Evolutionary conservation across 2,113 vertebrate genomes (phyloP).

Genomic region (Balaeniceps rex): DNA sequence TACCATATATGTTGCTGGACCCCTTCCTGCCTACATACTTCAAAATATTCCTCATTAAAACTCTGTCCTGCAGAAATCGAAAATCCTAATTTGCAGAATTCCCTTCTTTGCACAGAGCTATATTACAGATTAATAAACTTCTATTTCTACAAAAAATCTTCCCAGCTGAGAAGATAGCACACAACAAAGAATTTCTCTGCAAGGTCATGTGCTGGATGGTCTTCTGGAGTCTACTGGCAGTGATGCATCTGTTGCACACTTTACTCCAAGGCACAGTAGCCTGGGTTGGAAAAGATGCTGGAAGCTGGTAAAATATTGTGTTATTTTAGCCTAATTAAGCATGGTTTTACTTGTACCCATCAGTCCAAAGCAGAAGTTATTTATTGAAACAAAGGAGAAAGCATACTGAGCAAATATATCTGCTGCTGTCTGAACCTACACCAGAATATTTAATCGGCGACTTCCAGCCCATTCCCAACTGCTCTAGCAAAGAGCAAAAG

Average conservation of each 20-base stretch:
- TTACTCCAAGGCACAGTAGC: background rate
- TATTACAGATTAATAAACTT: background rate
- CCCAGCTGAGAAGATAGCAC: background rate
- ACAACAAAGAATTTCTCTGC: background rate
- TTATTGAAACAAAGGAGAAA: background rate
- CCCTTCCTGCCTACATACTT: background rate
- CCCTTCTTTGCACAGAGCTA: background rate
- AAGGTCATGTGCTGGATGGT: background rate
- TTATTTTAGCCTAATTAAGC: background rate
- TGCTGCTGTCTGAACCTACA: background rate
- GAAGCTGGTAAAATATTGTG: background rate
- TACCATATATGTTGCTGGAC: background rate
- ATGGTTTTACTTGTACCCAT: background rate
- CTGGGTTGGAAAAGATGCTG: background rate
- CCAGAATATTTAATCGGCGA: background rate
- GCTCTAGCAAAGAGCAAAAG: background rate
- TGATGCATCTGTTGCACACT: background rate
- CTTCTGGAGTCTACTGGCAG: background rate
- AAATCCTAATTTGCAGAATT: background rate
- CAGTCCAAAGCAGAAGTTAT: background rate
- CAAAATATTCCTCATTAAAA: background rate
- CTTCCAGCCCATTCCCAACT: background rate
- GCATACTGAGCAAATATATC: background rate
- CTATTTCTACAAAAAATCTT: background rate
- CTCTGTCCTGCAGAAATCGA: background rate